A percentile compares a stretch with the other conserved stretches of the same genome.
Conservation (phyloP, 2,888 invertebrate genomes). For the Lasioglossum malachurum region DNA sequence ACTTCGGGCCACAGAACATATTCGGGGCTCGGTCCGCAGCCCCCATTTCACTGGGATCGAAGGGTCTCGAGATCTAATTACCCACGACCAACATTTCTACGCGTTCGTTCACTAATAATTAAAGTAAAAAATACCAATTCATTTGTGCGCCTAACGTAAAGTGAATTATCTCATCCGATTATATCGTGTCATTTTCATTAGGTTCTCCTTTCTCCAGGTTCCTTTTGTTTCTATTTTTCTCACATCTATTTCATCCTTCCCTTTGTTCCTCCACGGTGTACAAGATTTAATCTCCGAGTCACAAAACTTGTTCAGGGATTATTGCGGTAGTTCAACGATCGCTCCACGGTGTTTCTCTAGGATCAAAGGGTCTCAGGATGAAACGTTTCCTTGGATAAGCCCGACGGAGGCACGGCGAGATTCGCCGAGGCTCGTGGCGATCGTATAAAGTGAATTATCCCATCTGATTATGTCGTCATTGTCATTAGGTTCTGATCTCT, state of each 20-base stretch:
- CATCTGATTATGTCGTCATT: slow-evolving; percentile 73
- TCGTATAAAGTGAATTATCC: slow-evolving; percentile 71
- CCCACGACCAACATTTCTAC: neutral
- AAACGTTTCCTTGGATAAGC: neutral
- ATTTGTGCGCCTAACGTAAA: neutral
- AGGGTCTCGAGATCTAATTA: neutral
- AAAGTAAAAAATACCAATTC: neutral
- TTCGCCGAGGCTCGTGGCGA: slow-evolving; percentile 54
- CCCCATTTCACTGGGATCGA: neutral
- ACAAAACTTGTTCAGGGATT: neutral
- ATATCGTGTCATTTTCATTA: neutral
- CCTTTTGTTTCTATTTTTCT: neutral
- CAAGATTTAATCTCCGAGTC: neutral
- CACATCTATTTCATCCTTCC: neutral
- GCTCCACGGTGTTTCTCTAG: neutral
- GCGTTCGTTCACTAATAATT: neutral
- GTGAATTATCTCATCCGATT: neutral
- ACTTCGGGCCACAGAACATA: neutral
- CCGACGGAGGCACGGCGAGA: neutral
- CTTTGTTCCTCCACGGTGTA: neutral
- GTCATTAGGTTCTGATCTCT: slow-evolving; percentile 71
- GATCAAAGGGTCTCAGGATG: slow-evolving; percentile 8
- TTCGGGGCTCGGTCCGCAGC: neutral
- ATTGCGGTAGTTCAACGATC: neutral
- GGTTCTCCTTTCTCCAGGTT: neutral